Base-by-base conservation (phyloP, 2,888 invertebrate species). In the Phaonia tiefii region DNA sequence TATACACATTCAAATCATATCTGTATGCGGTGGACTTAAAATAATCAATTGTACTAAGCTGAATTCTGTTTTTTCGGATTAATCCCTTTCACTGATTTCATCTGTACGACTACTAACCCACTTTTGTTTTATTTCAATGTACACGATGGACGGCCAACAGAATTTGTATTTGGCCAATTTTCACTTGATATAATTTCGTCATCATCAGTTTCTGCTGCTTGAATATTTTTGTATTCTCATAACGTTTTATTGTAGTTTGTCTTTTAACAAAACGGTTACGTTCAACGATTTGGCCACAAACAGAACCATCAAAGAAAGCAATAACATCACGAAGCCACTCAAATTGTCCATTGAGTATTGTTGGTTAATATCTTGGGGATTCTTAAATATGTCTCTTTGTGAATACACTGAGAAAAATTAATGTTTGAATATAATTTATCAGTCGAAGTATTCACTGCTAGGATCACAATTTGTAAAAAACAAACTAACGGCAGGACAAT, bases 241-340 rank as follows among this genome's bases (percentile, higher is more conserved):
- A 79, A 74, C 78, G 78, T 79, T 56, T 79, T 65, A 65, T 74
- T 69, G 39, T 74, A 65, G 70, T 76, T 76, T 76, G 63, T 71
- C 65, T 63, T 69, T 22, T 26, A 63, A 20, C 37, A 49, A 42
- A 75, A 70, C 70, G 63, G 51, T 75, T 69, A 75, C 42, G 51
- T 75, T 70, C 54, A 63, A 75, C 54, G 70, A 37, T 15, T 54
- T 65, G 20, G 20, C 42, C 25, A n/a, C n/a, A n/a, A n/a, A n/a
- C n/a, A n/a, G n/a, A n/a, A n/a, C n/a, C n/a, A n/a, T n/a, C n/a
- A n/a, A n/a, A n/a, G n/a, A 20, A 10, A 20, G 10, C 37, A 37
- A 17, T 11, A 42, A 22, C 11, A 42, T 1, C 0, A 44, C 37
- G 37, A 26, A 76, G 25, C 58, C 75, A 56, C 65, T 71, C 15